These are phyloP conservation scores for Cylloceria caligata DNA, from an alignment of 2,888 invertebrate species.

Conservation along the genomic window DNA sequence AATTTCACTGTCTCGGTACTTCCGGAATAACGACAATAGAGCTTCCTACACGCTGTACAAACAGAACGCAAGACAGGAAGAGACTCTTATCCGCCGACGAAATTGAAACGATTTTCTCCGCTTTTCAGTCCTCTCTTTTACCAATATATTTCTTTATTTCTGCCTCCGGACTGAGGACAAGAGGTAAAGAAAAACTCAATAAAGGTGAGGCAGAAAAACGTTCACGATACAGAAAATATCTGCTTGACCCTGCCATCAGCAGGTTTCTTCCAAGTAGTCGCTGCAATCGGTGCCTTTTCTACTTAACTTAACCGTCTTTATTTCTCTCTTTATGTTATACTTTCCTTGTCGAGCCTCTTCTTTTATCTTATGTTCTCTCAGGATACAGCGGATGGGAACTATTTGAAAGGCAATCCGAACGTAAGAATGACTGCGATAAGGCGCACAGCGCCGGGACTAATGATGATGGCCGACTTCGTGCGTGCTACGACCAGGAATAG, in stretches of 20 bases:
- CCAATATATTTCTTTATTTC: slow-evolving; percentile 43
- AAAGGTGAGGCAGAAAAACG: neutral
- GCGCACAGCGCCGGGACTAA: slow-evolving; percentile 71
- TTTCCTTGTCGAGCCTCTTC: neutral
- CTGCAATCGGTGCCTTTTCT: neutral
- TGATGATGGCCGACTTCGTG: slow-evolving; percentile 72
- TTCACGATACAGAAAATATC: slow-evolving; percentile 38
- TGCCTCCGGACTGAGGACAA: slow-evolving; percentile 13
- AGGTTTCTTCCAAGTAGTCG: slow-evolving; percentile 23
- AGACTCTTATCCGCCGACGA: slow-evolving; percentile 36
- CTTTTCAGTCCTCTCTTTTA: slow-evolving; percentile 11
- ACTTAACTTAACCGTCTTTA: slow-evolving; percentile 12
- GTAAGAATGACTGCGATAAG: slow-evolving; percentile 78
- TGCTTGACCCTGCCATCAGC: slow-evolving; percentile 36
- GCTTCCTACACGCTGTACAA: slow-evolving; percentile 48
- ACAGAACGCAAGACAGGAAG: slow-evolving; percentile 31
- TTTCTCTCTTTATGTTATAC: slow-evolving; percentile 27
- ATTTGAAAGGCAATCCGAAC: slow-evolving; percentile 70
- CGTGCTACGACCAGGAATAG: slow-evolving; percentile 10
- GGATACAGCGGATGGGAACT: slow-evolving; percentile 72
- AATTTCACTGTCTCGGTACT: slow-evolving; percentile 41
- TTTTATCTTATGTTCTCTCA: slow-evolving; percentile 45
- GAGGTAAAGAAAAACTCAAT: slow-evolving; percentile 19
- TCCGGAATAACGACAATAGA: slow-evolving; percentile 43
- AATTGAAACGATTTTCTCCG: slow-evolving; percentile 59